phyloP scores from a whole-genome alignment of 2,113 vertebrate genomes.

The Engraulis encrasicolus region DNA sequence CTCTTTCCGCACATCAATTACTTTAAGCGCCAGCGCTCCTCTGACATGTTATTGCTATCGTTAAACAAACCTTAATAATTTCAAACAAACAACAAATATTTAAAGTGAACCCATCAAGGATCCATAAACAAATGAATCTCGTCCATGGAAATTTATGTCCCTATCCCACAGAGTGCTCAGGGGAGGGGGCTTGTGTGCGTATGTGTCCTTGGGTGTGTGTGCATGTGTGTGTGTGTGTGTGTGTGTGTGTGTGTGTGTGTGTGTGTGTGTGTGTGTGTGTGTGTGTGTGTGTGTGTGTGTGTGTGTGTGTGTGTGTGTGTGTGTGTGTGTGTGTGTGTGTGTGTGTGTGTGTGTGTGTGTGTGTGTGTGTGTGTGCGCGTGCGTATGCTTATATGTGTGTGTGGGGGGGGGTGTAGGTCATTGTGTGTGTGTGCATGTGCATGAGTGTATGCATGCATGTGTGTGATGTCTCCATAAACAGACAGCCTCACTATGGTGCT shows the following conservation, averaged over 20 bases:
- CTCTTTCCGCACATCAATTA: slow-evolving; percentile 36
- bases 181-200: no score
- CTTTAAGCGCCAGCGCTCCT: slow-evolving; percentile 34
- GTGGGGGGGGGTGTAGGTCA: no score
- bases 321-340: neutral
- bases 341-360: neutral
- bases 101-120: slow-evolving; percentile 52
- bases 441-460: neutral
- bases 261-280: neutral
- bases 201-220: no score
- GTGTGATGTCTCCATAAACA: neutral
- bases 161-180: neutral
- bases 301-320: neutral
- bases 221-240: neutral
- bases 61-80: slow-evolving; percentile 48
- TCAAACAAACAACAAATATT: slow-evolving; percentile 50
- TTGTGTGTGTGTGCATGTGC: neutral
- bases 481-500: neutral
- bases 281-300: neutral
- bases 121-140: slow-evolving; percentile 51
- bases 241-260: neutral
- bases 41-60: slow-evolving; percentile 27
- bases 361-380: neutral
- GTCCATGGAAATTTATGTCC: slow-evolving; percentile 36
- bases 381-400: neutral